These are phyloP conservation scores for Propithecus coquereli DNA, from an alignment of 2,113 vertebrate genomes.

Conservation along the genomic window DNA sequence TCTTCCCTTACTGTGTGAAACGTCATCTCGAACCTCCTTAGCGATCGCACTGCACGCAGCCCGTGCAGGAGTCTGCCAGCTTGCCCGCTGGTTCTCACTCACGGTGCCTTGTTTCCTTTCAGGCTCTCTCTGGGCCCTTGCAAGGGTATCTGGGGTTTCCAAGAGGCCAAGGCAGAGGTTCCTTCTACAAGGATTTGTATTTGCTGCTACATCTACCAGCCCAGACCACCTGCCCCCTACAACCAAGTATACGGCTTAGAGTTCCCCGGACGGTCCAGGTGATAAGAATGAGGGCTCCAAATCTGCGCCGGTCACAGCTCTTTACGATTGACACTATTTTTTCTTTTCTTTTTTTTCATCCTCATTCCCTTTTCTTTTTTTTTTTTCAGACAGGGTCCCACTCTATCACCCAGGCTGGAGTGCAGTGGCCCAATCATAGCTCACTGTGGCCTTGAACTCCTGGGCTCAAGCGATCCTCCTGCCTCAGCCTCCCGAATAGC, in stretches of 20 bases:
- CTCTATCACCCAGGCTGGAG: too few species aligned
- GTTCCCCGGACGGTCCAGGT: background rate
- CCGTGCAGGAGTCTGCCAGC: background rate
- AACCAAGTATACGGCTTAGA: background rate
- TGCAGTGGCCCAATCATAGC: too few species aligned
- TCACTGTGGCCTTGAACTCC: too few species aligned
- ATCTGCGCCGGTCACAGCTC: background rate
- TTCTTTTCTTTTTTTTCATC: background rate
- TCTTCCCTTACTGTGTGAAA: background rate
- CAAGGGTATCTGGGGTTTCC: background rate
- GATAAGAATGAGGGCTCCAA: background rate
- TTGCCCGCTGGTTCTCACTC: background rate
- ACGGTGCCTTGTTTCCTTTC: background rate
- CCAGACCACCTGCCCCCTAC: background rate
- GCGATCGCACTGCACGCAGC: rapidly evolving
- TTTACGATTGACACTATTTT: too few species aligned
- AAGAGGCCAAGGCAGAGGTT: background rate
- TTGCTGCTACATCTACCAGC: background rate
- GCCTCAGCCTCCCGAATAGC: too few species aligned
- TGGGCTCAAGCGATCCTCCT: too few species aligned
- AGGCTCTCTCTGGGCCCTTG: background rate
- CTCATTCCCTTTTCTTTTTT: too few species aligned
- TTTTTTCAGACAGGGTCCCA: too few species aligned
- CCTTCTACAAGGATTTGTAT: background rate
- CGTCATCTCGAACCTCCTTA: background rate